phyloP scores from a whole-genome alignment of 2,888 invertebrate species.

The Drosophila mercatorum region DNA sequence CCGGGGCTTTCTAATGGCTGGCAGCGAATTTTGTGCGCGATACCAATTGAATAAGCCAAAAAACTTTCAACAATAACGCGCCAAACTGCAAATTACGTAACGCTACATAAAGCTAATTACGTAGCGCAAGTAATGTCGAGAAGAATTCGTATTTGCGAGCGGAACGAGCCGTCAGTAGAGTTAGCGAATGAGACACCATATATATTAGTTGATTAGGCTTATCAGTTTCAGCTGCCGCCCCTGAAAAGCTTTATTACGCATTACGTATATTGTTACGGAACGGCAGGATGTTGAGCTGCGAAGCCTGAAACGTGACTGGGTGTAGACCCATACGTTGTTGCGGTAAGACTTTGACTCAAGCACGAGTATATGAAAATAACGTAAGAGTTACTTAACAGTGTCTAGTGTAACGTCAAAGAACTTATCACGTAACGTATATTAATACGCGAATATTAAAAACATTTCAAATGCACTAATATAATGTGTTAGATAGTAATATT shows the following conservation, averaged over 20 bases:
- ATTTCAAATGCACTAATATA: too few relatives aligned
- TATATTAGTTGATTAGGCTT: neutral
- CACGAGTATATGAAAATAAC: neutral
- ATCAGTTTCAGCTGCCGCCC: neutral
- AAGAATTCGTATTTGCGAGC: neutral
- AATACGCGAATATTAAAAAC: neutral
- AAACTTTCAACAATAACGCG: conserved; percentile 17
- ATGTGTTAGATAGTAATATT: too few relatives aligned
- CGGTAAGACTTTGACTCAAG: neutral
- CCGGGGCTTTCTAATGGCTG: conserved; percentile 29
- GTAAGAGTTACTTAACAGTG: neutral
- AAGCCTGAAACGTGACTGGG: neutral
- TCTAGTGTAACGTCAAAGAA: neutral
- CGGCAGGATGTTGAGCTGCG: neutral
- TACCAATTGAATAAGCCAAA: conserved; percentile 50
- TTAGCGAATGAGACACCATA: neutral
- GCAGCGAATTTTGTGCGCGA: conserved; percentile 36
- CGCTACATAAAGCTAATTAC: conserved; percentile 24
- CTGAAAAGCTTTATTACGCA: neutral
- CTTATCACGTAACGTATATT: neutral
- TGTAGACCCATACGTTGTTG: neutral
- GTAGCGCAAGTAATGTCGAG: conserved; percentile 4
- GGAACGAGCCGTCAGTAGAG: neutral
- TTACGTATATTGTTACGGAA: neutral
- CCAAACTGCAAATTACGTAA: conserved; percentile 27